A percentile compares a stretch with the other conserved stretches of the same genome.
Evolutionary conservation across 2,113 vertebrate genomes (phyloP).

Genomic region (Semnornis frantzii): DNA sequence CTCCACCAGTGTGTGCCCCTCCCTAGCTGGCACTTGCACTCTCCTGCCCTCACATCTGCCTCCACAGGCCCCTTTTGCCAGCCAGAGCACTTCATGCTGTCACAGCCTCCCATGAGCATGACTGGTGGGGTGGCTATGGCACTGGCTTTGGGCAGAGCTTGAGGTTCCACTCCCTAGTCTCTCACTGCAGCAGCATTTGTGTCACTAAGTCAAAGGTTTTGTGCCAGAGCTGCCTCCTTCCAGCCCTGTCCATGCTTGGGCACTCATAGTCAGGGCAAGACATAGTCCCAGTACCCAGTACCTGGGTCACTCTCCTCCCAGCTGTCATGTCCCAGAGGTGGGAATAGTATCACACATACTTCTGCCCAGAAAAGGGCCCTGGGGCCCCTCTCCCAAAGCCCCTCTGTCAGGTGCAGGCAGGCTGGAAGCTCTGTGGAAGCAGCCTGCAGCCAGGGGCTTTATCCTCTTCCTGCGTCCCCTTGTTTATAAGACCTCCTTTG

Average conservation of each 20-base stretch:
- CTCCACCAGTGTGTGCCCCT: neutral
- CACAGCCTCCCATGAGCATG: neutral
- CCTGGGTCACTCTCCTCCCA: neutral
- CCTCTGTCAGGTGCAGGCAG: neutral
- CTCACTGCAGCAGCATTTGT: neutral
- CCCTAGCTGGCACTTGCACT: neutral
- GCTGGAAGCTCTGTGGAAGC: fast-evolving
- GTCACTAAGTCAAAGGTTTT: neutral
- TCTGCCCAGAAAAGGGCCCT: neutral
- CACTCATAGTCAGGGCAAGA: neutral
- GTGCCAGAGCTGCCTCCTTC: neutral
- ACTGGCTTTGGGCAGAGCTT: neutral
- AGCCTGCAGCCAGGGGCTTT: neutral
- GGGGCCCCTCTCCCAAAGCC: neutral
- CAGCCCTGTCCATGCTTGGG: neutral
- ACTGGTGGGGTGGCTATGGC: fast-evolving
- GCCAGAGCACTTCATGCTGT: fast-evolving
- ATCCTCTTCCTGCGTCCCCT: neutral
- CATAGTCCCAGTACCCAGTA: neutral
- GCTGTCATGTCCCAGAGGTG: neutral
- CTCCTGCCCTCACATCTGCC: neutral
- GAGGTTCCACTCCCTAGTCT: neutral
- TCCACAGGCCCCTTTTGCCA: neutral
- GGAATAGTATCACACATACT: neutral
- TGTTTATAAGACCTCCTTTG: fast-evolving